Evolutionary conservation across 92 coral and sea anemone species (phyloP), one percentile per base, ranked within the genome.

Genomic region (Umimayanthus chanpuru): DNA sequence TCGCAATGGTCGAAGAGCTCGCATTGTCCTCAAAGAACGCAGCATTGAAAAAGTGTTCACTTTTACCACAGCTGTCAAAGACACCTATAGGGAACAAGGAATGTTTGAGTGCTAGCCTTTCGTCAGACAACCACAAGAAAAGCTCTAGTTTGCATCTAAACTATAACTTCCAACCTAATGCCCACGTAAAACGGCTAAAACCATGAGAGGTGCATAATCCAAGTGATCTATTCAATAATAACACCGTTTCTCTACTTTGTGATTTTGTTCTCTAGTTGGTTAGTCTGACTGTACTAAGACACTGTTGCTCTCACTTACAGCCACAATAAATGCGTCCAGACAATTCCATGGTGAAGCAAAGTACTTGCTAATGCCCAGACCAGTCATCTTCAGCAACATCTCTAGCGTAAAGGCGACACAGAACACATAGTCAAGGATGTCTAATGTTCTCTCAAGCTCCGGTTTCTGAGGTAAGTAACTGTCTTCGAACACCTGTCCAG

Each of bases 1-100:
- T 79, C 99, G 79, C 9, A 96, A 84, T 1, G 99, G 99, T 73
- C 99, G 92, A 26, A 96, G 83, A 36, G 99, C 99, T 76, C 99
- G 91, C 58, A 96, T 91, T 10, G 99, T 96, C 49, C 99, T 82
- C 88, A 96, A 67, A 9, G 99, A 96, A 6, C 99, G 98, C 64
- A 96, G 10, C 86, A 82, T 67, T 43, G 86, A 82, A n/a, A 82
- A 44, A 20, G 65, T 68, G 23, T 82, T 82, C 41, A 82, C 28
- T 43, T 82, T 82, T n/a, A 82, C 29, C 64, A 82, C 86, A 26
- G 76, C 39, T 11, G 77, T 67, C 40, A 82, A 82, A 44, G 86
- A 82, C 14, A 82, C 86, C 86, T 82, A 74, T 68, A 32, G 65
- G 26, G 38, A 64, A 15, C 47, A 16, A 76, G 9, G 11, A 15